These are phyloP conservation scores for Ganaspis brasiliensis DNA, from an alignment of 2,888 invertebrate species.

Conservation along the genomic window DNA sequence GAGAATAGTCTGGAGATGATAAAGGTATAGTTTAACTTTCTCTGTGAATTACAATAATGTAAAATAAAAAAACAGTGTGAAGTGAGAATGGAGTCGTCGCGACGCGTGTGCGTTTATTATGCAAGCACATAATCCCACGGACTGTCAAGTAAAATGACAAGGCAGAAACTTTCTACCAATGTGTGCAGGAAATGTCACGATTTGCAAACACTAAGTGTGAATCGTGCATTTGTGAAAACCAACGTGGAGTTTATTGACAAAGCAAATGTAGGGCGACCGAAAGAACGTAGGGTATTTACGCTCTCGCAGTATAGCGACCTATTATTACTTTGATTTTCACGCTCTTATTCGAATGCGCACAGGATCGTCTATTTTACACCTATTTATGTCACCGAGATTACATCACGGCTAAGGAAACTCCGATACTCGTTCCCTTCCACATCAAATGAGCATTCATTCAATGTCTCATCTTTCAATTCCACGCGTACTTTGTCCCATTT, in stretches of 20 bases:
- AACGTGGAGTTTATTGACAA: constrained; percentile 55
- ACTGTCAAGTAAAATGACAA: constrained; percentile 39
- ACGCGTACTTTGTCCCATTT: neutral
- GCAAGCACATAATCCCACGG: neutral
- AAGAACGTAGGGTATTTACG: constrained; percentile 54
- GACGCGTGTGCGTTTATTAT: constrained; percentile 26
- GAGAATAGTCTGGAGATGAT: neutral
- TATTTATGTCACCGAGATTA: constrained; percentile 41
- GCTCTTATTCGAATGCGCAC: constrained; percentile 43
- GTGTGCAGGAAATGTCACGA: constrained; percentile 56
- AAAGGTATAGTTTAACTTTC: neutral
- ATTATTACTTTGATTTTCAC: constrained; percentile 44
- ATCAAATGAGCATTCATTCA: constrained; percentile 9
- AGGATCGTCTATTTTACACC: constrained; percentile 40
- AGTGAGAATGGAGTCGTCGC: neutral
- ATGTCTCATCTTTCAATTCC: constrained; percentile 19
- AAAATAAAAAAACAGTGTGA: constrained; percentile 3
- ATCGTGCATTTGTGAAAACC: constrained; percentile 44
- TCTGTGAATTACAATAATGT: neutral
- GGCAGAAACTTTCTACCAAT: constrained; percentile 38
- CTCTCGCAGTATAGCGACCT: constrained; percentile 40
- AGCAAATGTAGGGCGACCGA: constrained; percentile 56
- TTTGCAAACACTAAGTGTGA: constrained; percentile 54
- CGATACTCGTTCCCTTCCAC: constrained; percentile 11
- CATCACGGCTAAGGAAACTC: constrained; percentile 40